These are phyloP conservation scores for Isaurus tuberculatus DNA, from an alignment of 92 coral and sea anemone species.

Conservation along the genomic window DNA sequence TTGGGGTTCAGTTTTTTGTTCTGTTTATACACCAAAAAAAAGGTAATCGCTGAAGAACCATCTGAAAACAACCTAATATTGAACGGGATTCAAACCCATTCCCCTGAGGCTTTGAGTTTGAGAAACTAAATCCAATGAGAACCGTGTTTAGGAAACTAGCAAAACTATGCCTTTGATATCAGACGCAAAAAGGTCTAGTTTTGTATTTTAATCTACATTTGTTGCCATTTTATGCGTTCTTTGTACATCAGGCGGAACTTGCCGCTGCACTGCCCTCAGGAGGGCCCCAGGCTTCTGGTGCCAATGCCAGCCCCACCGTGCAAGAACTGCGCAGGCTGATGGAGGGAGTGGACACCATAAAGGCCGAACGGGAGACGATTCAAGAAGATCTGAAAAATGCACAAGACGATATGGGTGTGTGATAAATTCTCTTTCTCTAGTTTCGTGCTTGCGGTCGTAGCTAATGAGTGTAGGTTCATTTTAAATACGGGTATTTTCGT, in stretches of 20 bases:
- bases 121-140: no score
- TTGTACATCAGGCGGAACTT: constrained; percentile 76
- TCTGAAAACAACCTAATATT: no score
- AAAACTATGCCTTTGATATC: background rate
- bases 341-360: constrained; percentile 87
- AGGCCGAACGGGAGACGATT: constrained; percentile 85
- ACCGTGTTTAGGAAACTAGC: no score
- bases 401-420: constrained; percentile 96
- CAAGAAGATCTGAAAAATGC: constrained; percentile 86
- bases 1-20: no score
- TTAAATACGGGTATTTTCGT: no score
- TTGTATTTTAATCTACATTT: background rate
- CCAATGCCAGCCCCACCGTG: constrained; percentile 84
- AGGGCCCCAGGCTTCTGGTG: constrained; percentile 75
- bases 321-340: constrained; percentile 83
- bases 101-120: no score
- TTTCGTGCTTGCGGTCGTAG: background rate
- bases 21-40: no score
- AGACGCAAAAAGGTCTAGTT: background rate
- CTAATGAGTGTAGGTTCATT: background rate
- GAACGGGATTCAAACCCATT: no score
- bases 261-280: constrained; percentile 87
- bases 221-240: background rate
- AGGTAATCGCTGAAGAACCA: no score
- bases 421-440: background rate